These are phyloP conservation scores for Oikopleura vanhoeffeni DNA, from an alignment of 23 tunicate genomes.

Conservation along the genomic window DNA sequence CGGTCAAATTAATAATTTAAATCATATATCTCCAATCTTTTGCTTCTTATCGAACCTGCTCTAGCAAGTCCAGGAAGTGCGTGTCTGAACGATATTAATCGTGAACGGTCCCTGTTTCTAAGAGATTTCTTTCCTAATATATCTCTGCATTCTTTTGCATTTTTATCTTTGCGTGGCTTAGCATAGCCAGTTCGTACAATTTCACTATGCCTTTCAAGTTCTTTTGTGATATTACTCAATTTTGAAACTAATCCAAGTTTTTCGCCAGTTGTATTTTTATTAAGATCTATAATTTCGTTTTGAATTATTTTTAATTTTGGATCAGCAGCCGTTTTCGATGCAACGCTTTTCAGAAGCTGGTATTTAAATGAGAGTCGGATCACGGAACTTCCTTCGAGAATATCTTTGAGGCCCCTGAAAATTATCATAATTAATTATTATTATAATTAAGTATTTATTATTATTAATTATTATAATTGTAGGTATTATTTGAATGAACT, in stretches of 20 bases:
- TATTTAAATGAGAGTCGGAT: not conserved
- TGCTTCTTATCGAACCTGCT: not conserved
- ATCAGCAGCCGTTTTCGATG: not conserved
- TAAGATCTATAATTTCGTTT: not conserved
- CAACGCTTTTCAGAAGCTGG: not conserved
- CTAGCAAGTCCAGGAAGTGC: not conserved
- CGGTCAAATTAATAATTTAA: too few relatives aligned
- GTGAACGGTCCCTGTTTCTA: not conserved
- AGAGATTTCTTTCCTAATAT: not conserved
- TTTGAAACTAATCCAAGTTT: too few relatives aligned
- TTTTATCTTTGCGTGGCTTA: not conserved
- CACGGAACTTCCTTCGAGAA: not conserved
- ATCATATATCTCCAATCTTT: too few relatives aligned
- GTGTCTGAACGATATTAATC: not conserved
- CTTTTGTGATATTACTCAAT: not conserved
- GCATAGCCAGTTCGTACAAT: not conserved
- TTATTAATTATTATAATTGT: too few relatives aligned
- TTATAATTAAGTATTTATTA: too few relatives aligned
- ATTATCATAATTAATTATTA: too few relatives aligned
- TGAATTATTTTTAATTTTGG: not conserved
- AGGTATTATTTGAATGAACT: too few relatives aligned
- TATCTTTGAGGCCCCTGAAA: not conserved
- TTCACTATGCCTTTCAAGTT: not conserved
- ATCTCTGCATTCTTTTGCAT: not conserved
- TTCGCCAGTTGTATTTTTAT: not conserved